Evolutionary conservation across 2,888 invertebrate genomes (phyloP).

Genomic region (Epirrhoe alternata): DNA sequence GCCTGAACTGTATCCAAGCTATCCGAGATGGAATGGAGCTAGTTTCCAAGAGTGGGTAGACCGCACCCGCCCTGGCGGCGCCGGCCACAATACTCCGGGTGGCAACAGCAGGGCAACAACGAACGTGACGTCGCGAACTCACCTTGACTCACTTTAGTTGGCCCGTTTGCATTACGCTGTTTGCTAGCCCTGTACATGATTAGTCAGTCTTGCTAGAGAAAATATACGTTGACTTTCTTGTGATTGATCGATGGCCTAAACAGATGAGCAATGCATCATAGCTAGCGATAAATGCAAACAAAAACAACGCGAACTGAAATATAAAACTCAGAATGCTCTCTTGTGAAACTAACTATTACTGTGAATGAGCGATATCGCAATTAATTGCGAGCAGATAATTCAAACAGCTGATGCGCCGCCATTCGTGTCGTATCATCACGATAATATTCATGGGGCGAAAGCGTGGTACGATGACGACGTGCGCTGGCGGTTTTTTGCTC

Average conservation of each 20-base stretch:
- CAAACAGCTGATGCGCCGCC: conserved; percentile 77
- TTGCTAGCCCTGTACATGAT: conserved; percentile 68
- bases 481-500: conserved; percentile 34
- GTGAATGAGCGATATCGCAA: conserved; percentile 70
- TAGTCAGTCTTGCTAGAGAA: conserved; percentile 59
- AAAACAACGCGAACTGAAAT: conserved; percentile 30
- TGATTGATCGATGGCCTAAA: conserved; percentile 17
- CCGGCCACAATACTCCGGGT: conserved; percentile 73
- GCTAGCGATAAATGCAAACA: conserved; percentile 23
- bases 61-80: conserved; percentile 66
- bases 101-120: conserved; percentile 63
- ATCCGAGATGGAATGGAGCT: conserved; percentile 50
- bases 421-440: conserved; percentile 69
- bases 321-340: conserved; percentile 54
- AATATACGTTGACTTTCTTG: conserved; percentile 42
- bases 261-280: conserved; percentile 8
- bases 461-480: conserved; percentile 60
- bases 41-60: conserved; percentile 60
- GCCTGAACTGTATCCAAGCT: conserved; percentile 42
- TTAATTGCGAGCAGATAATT: conserved; percentile 68
- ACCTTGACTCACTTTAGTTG: conserved; percentile 82
- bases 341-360: conserved; percentile 59
- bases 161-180: conserved; percentile 72
- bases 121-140: conserved; percentile 68
- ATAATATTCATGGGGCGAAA: conserved; percentile 71